Conservation (phyloP, 2,888 invertebrate genomes). For the Pseudococcus longispinus region DNA sequence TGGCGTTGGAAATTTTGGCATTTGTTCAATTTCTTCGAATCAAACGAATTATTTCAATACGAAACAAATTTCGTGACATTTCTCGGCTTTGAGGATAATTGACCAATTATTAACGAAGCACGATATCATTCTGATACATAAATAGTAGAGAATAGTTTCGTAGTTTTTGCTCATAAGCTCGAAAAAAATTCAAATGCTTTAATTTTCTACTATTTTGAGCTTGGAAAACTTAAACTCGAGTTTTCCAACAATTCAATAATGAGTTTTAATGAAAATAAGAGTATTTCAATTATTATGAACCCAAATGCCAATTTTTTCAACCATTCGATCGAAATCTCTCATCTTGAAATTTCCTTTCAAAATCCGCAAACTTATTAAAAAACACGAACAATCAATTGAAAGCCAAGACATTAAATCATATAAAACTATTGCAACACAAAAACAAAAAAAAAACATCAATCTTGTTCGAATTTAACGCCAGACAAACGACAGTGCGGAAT, state of each 20-base stretch:
- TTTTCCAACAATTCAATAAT: too few relatives aligned
- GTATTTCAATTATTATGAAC: too few relatives aligned
- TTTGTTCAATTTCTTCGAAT: conserved; percentile 8
- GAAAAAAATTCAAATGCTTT: not conserved
- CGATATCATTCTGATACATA: not conserved
- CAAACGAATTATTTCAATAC: not conserved
- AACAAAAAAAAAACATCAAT: not conserved
- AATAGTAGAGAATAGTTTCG: not conserved
- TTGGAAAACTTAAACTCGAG: too few relatives aligned
- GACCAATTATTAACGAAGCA: not conserved
- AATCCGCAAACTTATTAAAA: too few relatives aligned
- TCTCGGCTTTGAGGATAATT: not conserved
- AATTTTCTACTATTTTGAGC: too few relatives aligned
- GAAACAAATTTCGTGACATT: not conserved
- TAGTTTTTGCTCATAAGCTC: not conserved
- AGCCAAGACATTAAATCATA: not conserved
- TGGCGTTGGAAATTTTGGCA: not conserved
- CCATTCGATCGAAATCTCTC: too few relatives aligned
- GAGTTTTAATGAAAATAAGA: too few relatives aligned
- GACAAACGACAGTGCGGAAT: not conserved
- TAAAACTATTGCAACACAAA: not conserved
- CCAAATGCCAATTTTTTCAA: too few relatives aligned
- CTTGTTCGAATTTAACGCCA: not conserved
- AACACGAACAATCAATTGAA: not conserved
- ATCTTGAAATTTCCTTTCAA: too few relatives aligned